Evolutionary conservation across 1,140 invertebrate genomes (phyloP).

Genomic region (Pteromalus puparum): DNA sequence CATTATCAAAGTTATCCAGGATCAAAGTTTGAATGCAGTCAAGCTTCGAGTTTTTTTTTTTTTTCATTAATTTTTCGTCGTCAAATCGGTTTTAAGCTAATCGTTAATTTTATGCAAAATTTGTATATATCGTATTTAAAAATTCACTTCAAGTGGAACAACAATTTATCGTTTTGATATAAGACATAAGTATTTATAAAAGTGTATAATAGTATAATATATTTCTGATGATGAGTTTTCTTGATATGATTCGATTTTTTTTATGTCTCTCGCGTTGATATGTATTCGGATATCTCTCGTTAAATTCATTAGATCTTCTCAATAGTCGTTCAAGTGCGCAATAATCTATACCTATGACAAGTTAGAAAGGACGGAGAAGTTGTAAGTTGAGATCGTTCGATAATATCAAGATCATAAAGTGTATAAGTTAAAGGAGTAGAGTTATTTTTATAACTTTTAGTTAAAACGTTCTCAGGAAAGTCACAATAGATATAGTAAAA

Average conservation of each 20-base stretch:
- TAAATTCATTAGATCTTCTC: no score
- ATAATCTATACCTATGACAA: neutral
- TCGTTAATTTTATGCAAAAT: no score
- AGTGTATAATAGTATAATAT: neutral
- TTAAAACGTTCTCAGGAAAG: no score
- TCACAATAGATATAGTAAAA: no score
- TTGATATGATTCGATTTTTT: no score
- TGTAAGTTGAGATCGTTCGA: conserved; percentile 11
- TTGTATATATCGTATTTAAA: neutral
- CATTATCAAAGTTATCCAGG: no score
- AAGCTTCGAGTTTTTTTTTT: no score
- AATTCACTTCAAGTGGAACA: neutral
- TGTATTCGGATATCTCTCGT: neutral
- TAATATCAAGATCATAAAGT: neutral
- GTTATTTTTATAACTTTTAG: neutral
- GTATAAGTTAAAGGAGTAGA: neutral
- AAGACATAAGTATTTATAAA: neutral
- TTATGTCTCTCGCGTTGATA: neutral
- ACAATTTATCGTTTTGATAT: neutral
- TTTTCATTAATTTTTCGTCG: no score
- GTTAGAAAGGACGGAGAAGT: conserved; percentile 12
- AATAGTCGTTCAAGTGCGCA: no score
- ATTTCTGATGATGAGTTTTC: no score
- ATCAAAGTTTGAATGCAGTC: no score
- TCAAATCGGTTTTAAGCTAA: no score